A percentile compares a stretch with the other conserved stretches of the same genome.
Evolutionary conservation across 2,113 vertebrate species (phyloP).

Genomic region (Uria aalge): DNA sequence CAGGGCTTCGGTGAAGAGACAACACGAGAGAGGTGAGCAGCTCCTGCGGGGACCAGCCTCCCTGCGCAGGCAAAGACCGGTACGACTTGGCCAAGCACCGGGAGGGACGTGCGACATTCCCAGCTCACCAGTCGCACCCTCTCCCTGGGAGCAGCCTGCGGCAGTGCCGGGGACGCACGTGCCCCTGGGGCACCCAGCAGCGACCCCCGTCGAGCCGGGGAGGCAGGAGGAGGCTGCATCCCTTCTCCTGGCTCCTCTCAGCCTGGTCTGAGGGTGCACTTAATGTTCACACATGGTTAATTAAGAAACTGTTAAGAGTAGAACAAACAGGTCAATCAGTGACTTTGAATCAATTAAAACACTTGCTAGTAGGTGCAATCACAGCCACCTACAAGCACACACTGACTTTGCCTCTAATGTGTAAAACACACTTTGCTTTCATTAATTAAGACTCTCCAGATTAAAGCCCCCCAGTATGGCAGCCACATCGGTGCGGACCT

Average conservation of each 20-base stretch:
- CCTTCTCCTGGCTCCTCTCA: background rate
- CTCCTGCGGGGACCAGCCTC: background rate
- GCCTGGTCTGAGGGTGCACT: background rate
- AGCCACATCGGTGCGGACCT: background rate
- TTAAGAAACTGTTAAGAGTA: background rate
- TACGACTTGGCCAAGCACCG: fast-evolving
- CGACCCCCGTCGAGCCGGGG: no score
- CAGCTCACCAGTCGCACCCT: background rate
- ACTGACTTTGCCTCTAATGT: background rate
- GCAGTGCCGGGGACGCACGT: background rate
- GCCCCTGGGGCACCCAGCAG: background rate
- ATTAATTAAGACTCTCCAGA: background rate
- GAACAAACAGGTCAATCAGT: background rate
- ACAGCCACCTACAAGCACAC: background rate
- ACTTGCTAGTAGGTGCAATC: background rate
- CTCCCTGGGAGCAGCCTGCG: background rate
- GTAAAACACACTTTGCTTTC: background rate
- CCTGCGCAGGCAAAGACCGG: fast-evolving
- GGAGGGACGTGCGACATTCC: fast-evolving
- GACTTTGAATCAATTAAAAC: background rate
- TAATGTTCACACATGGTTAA: fast-evolving
- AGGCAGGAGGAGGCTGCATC: background rate
- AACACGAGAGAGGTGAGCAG: background rate
- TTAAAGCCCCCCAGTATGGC: background rate
- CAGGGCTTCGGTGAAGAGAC: fast-evolving